Evolutionary conservation across 2,797 vertebrate genomes (phyloP), one percentile per base, ranked within the genome.

Genomic region (Falco biarmicus): DNA sequence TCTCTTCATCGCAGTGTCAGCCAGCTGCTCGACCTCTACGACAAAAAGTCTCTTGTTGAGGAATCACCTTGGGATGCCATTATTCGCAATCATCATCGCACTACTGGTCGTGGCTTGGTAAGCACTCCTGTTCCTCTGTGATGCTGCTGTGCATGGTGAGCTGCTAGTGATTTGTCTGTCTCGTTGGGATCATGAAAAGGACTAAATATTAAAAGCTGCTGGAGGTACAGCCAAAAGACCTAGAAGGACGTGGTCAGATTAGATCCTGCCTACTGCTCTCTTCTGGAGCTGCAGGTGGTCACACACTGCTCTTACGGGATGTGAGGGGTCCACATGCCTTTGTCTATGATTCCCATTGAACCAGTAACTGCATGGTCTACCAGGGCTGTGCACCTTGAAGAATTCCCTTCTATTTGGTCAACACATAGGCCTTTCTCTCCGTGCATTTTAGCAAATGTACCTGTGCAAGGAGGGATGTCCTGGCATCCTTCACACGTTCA

Each of bases 1-100:
- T 98, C 99, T 53, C 97, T 99, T 63, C 99, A 99, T 48, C 98
- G 98, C 85, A 99, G 99, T 4, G 97, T 99, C 96, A 99, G 99
- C 95, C 99, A 99, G 95, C 98, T 99, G 83, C 98, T 99, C 21
- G 97, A 98, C 76, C 92, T 97, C 37, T 98, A 98, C 0, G 98
- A 99, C 97, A 98, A 98, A 95, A 99, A 99, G 95, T 98, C 98
- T 32, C 89, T 99, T 73, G 88, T 82, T 16, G 98, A 99, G 3
- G 98, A 98, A 32, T 97, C 98, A 8, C 98, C 98, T 34, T 99
- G 99, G 99, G 99, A 99, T 87, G 97, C 98, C 53, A 98, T 99
- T 78, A 86, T 99, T 78, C 97, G 98, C 66, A 98, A 98, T 77
- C 98, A 99, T 15, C 98, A 99, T 15, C 98, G 98, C 63, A 97